Evolutionary conservation across 2,797 vertebrate species (phyloP).

Genomic region (Erpetoichthys calabaricus): DNA sequence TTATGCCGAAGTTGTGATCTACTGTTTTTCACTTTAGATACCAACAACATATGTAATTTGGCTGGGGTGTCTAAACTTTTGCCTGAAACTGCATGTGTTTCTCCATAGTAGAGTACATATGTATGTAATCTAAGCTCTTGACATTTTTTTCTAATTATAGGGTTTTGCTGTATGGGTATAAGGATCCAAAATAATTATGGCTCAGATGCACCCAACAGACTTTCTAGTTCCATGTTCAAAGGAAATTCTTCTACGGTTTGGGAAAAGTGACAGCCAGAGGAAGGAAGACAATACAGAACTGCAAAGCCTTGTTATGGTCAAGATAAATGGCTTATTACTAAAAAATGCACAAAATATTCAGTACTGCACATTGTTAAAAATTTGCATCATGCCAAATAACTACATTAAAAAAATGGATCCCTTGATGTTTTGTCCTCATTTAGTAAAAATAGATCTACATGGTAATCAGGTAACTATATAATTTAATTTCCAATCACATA

Average conservation of each 20-base stretch:
- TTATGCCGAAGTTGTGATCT: no score
- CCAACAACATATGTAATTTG: no score
- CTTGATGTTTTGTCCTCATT: conserved; percentile 30
- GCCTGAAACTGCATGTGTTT: no score
- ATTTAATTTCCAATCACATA: no score
- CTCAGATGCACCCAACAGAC: not conserved
- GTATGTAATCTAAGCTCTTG: no score
- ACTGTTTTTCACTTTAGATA: no score
- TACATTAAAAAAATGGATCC: conserved; percentile 33
- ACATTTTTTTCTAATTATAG: no score
- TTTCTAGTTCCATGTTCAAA: conserved; percentile 23
- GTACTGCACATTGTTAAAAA: conserved; percentile 29
- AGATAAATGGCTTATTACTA: conserved; percentile 27
- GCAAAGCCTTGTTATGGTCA: conserved; percentile 29
- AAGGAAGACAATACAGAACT: conserved; percentile 14
- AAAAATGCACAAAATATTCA: conserved; percentile 27
- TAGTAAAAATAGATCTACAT: conserved; percentile 49
- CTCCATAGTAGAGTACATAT: no score
- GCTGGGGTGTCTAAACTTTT: no score
- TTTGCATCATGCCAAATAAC: conserved; percentile 40
- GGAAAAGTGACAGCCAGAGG: conserved; percentile 18
- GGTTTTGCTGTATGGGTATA: no score
- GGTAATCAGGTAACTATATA: conserved; percentile 35
- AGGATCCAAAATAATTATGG: not conserved
- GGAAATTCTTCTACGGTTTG: conserved; percentile 19